These are phyloP conservation scores for Cartodere bifasciata DNA, from an alignment of 2,888 invertebrate species.

Conservation along the genomic window DNA sequence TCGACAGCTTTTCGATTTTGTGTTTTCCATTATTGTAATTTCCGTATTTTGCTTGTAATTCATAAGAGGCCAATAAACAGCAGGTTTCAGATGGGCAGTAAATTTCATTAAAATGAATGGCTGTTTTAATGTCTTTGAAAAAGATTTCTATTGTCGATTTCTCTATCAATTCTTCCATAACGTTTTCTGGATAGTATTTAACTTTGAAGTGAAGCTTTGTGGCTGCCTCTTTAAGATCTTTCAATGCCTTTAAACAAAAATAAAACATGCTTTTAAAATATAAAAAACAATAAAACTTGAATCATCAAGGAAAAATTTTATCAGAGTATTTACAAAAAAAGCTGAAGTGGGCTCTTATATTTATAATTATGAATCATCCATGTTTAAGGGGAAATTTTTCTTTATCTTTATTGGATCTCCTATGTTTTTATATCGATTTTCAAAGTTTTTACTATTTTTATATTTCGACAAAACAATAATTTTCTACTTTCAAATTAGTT, in stretches of 20 bases:
- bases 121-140: slow-evolving; percentile 88
- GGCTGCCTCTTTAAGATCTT: slow-evolving; percentile 21
- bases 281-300: slow-evolving; percentile 3
- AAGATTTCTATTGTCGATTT: slow-evolving; percentile 92
- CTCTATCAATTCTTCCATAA: slow-evolving; percentile 95
- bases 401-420: too few relatives aligned
- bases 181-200: slow-evolving; percentile 99
- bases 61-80: slow-evolving; percentile 92
- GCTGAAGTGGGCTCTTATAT: too few relatives aligned
- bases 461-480: too few relatives aligned
- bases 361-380: too few relatives aligned
- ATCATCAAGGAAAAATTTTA: too few relatives aligned
- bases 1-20: slow-evolving; percentile 69
- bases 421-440: too few relatives aligned
- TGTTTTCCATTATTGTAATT: slow-evolving; percentile 77
- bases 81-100: slow-evolving; percentile 99
- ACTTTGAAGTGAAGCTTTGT: slow-evolving; percentile 49
- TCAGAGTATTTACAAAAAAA: too few relatives aligned
- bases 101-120: slow-evolving; percentile 91
- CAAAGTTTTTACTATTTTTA: too few relatives aligned
- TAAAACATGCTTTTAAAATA: slow-evolving; percentile 4
- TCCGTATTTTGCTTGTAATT: slow-evolving; percentile 93
- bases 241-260: slow-evolving; percentile 21
- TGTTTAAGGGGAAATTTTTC: too few relatives aligned
- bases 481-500: too few relatives aligned